These are phyloP conservation scores for Danio kyathit DNA, from an alignment of 2,797 vertebrate species.

Conservation along the genomic window DNA sequence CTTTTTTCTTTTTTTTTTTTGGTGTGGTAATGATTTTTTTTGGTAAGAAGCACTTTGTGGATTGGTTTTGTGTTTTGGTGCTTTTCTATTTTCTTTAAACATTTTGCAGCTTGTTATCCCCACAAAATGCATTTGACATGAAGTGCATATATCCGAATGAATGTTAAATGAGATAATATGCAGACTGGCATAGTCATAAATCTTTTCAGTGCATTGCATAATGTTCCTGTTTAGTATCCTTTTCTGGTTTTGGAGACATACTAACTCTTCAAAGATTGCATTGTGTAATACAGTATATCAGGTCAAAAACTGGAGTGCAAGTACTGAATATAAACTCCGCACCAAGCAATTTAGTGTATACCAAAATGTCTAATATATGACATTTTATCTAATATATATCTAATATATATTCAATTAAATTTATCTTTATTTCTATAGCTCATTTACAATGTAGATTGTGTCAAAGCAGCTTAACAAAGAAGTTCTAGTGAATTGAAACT, in stretches of 20 bases:
- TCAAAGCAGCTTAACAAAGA: too few species aligned
- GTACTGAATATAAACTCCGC: too few species aligned
- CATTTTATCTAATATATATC: too few species aligned
- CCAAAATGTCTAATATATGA: too few species aligned
- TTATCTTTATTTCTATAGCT: too few species aligned
- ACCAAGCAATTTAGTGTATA: too few species aligned
- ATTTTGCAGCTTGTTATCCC: not conserved
- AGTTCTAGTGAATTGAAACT: too few species aligned
- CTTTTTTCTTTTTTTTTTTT: too few species aligned
- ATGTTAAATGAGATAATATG: slow-evolving; percentile 10
- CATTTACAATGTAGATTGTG: too few species aligned
- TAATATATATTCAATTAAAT: too few species aligned
- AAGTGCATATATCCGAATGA: not conserved
- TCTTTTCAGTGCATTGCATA: not conserved
- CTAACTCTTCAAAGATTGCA: slow-evolving; percentile 16
- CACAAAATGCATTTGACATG: not conserved
- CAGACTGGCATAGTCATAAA: too few species aligned
- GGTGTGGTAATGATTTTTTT: too few species aligned
- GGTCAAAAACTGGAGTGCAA: slow-evolving; percentile 7
- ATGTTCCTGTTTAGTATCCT: not conserved
- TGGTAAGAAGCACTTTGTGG: not conserved
- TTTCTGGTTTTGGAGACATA: slow-evolving; percentile 3
- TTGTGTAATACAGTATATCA: slow-evolving; percentile 33
- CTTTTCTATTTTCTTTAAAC: not conserved
- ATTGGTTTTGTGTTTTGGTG: not conserved